Evolutionary conservation across 2,888 invertebrate species (phyloP), one percentile per base, ranked within the genome.

Genomic region (Drosophila putrida): DNA sequence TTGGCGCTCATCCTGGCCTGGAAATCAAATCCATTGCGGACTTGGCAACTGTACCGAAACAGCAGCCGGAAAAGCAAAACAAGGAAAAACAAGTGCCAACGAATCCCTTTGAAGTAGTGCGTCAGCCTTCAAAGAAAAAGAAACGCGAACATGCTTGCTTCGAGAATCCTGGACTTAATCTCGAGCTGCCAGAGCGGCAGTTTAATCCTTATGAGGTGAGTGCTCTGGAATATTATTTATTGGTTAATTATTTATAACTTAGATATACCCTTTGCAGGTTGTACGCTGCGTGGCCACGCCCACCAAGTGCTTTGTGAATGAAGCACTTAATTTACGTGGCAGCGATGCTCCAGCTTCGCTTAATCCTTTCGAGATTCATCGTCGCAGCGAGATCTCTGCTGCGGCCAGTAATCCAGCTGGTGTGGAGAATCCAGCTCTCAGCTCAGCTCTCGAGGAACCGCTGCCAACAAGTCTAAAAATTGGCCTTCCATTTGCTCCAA

Each of bases 191-290:
- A 5, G 93, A 93, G 57, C 92, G 90, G 35, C 82, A 90, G 57
- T 90, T 93, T 36, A 93, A 93, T 90, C 93, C 93, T 0, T 93
- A 90, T 75, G 93, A 93, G 89, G 92, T 91, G 9, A 9, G 31
- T 31, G n/a, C n/a, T 20, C 3, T 20, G 20, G 8, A 5, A 5
- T n/a, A n/a, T 1, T 11, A 4, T n/a, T 0, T n/a, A 11, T 11
- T 11, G 4, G 6, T 6, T 36, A n/a, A 5, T 13, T 4, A n/a
- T 36, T n/a, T n/a, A 13, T 39, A 4, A 31, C 11, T 3, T 20
- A 20, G 2, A 20, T 20, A 20, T 20, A 20, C 20, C 2, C 3
- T 20, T 55, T 65, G 9, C 36, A 92, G 92, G 90, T 92, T 64
- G 49, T 87, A 69, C 63, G 88, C 44, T 13, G 35, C 35, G 35